Evolutionary conservation across 2,888 invertebrate genomes (phyloP).

Genomic region (Microdon myrmicae): DNA sequence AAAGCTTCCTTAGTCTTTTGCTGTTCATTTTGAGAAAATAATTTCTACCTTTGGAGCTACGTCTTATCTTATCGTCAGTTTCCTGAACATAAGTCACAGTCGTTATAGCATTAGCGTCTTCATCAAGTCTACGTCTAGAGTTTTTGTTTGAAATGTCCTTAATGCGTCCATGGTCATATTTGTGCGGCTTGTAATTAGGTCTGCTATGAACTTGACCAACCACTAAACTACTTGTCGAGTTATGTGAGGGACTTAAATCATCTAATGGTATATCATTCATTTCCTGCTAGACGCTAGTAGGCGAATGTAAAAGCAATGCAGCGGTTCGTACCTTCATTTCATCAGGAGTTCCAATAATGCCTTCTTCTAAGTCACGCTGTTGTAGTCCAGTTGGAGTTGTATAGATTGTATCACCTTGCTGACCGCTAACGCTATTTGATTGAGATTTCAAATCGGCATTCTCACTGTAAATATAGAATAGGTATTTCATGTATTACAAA

Average conservation of each 20-base stretch:
- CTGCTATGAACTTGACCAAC: slow-evolving; percentile 10
- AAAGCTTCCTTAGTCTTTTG: slow-evolving; percentile 42
- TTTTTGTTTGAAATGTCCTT: slow-evolving; percentile 33
- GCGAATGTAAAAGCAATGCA: slow-evolving; percentile 88
- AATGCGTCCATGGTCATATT: no score
- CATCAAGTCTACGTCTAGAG: slow-evolving; percentile 33
- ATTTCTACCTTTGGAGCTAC: slow-evolving; percentile 1
- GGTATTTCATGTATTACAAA: no score
- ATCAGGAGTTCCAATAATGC: slow-evolving; percentile 72
- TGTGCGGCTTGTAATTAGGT: no score
- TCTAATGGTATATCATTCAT: slow-evolving; percentile 60
- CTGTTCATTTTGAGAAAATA: neutral
- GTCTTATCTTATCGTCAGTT: slow-evolving; percentile 19
- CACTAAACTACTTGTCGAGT: slow-evolving; percentile 33
- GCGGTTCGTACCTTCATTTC: slow-evolving; percentile 91
- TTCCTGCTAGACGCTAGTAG: slow-evolving; percentile 79
- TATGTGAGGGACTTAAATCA: slow-evolving; percentile 49
- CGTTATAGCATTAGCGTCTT: slow-evolving; percentile 40
- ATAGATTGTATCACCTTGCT: slow-evolving; percentile 81
- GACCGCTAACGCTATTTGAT: slow-evolving; percentile 69
- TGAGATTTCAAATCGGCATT: slow-evolving; percentile 68
- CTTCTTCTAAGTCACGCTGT: slow-evolving; percentile 61
- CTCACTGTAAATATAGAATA: slow-evolving; percentile 63
- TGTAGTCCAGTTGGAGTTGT: slow-evolving; percentile 70
- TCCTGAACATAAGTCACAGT: slow-evolving; percentile 56